Conservation (phyloP, 2,888 invertebrate genomes). For the Ormyrus pomaceus region DNA sequence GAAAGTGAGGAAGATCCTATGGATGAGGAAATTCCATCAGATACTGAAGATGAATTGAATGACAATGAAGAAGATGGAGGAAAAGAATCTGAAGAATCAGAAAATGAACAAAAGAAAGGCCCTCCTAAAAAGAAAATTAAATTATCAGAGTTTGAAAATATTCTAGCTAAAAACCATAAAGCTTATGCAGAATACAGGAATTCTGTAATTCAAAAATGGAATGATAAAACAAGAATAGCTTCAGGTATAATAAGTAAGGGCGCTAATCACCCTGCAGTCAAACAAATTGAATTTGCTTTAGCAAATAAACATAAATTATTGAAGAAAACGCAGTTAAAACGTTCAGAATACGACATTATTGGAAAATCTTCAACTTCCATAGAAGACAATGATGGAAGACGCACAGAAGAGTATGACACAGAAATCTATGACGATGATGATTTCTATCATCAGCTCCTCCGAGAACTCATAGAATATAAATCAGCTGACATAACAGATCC, state of each 20-base stretch:
- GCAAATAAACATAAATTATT: constrained; percentile 86
- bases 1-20: constrained; percentile 73
- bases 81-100: constrained; percentile 53
- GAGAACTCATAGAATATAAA: constrained; percentile 95
- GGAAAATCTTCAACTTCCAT: constrained; percentile 77
- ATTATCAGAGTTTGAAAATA: constrained; percentile 79
- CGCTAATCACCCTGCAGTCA: constrained; percentile 81
- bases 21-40: constrained; percentile 81
- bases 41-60: constrained; percentile 80
- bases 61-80: constrained; percentile 73
- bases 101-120: constrained; percentile 57
- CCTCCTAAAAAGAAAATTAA: constrained; percentile 77
- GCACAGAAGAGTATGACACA: constrained; percentile 80
- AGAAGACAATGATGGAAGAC: constrained; percentile 68
- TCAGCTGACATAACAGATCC: constrained; percentile 90
- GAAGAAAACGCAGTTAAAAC: constrained; percentile 86
- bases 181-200: constrained; percentile 84
- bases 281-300: constrained; percentile 91
- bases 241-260: constrained; percentile 81
- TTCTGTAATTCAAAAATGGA: constrained; percentile 93
- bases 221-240: constrained; percentile 90
- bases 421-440: constrained; percentile 98
- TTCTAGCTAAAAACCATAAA: constrained; percentile 79
- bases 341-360: constrained; percentile 84
- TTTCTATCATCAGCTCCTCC: constrained; percentile 94